A percentile compares a stretch with the other conserved stretches of the same genome.
Conservation (phyloP, 2,797 vertebrate genomes). For the Menidia menidia region DNA sequence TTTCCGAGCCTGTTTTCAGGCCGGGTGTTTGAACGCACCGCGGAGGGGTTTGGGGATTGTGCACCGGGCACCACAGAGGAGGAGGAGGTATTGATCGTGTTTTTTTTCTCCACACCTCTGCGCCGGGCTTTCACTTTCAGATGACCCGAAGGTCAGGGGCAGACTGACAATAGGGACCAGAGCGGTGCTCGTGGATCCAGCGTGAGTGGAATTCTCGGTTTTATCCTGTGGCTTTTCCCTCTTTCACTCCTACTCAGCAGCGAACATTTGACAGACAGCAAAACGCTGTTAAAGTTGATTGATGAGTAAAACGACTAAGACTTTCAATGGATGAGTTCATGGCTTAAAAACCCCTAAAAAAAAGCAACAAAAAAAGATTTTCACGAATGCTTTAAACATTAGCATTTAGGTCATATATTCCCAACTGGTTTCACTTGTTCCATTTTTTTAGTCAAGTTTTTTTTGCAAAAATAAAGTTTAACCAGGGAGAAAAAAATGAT, state of each 20-base stretch:
- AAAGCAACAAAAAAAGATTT: background rate
- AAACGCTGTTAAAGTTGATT: conserved; percentile 13
- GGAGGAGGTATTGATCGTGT: conserved; percentile 1
- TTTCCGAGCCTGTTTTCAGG: background rate
- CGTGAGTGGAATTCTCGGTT: conserved; percentile 17
- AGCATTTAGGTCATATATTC: background rate
- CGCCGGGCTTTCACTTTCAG: conserved; percentile 24
- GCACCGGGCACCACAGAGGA: conserved; percentile 12
- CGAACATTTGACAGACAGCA: conserved; percentile 18
- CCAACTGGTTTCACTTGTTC: too few species aligned
- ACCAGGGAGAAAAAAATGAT: background rate
- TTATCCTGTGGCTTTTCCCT: conserved; percentile 39
- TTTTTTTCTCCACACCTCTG: conserved; percentile 13
- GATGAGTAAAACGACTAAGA: conserved; percentile 11
- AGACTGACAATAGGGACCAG: conserved; percentile 21
- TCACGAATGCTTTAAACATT: background rate
- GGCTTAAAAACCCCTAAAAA: background rate
- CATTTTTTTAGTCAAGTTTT: too few species aligned
- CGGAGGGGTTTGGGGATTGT: conserved; percentile 19
- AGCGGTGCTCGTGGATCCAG: conserved; percentile 7
- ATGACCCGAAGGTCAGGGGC: conserved; percentile 45
- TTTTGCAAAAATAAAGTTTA: background rate
- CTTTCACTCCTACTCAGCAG: background rate
- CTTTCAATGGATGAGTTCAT: background rate
- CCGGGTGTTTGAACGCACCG: conserved; percentile 41